phyloP scores from a whole-genome alignment of 2,888 invertebrate species.

The Unio pictorum region DNA sequence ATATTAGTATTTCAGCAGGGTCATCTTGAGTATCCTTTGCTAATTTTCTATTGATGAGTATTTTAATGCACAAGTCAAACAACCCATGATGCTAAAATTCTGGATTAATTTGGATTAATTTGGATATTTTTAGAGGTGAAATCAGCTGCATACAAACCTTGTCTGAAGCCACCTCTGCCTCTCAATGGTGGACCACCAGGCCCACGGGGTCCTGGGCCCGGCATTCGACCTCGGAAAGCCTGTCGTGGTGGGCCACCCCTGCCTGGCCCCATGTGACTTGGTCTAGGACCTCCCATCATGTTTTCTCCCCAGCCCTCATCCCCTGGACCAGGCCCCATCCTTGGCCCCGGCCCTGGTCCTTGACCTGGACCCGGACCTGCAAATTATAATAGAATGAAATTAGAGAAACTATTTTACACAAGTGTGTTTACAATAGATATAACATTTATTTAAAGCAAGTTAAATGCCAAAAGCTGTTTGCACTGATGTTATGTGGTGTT shows the following conservation, averaged over 20 bases:
- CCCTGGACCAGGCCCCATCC: conserved; percentile 9
- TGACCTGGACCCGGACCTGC: background rate
- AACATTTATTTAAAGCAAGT: no score
- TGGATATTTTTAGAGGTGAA: background rate
- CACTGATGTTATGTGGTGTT: no score
- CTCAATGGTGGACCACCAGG: conserved; percentile 32
- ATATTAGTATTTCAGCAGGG: no score
- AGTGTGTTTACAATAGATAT: no score
- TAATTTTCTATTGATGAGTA: no score
- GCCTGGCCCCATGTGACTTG: conserved; percentile 26
- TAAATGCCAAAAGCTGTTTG: no score
- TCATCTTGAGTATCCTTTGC: no score
- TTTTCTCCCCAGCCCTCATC: conserved; percentile 38
- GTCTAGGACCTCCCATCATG: conserved; percentile 42
- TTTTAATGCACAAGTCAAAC: no score
- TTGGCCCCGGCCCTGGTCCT: conserved; percentile 12
- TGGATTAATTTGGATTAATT: no score
- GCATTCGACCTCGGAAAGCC: conserved; percentile 13
- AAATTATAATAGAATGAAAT: no score
- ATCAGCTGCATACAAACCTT: background rate
- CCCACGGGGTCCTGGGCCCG: conserved; percentile 17
- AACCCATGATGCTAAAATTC: background rate
- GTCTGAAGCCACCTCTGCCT: conserved; percentile 16
- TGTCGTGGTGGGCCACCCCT: conserved; percentile 13
- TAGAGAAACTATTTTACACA: no score